These are phyloP conservation scores for Drosophila kurseongensis DNA, from an alignment of 1,140 invertebrate genomes.

Conservation along the genomic window DNA sequence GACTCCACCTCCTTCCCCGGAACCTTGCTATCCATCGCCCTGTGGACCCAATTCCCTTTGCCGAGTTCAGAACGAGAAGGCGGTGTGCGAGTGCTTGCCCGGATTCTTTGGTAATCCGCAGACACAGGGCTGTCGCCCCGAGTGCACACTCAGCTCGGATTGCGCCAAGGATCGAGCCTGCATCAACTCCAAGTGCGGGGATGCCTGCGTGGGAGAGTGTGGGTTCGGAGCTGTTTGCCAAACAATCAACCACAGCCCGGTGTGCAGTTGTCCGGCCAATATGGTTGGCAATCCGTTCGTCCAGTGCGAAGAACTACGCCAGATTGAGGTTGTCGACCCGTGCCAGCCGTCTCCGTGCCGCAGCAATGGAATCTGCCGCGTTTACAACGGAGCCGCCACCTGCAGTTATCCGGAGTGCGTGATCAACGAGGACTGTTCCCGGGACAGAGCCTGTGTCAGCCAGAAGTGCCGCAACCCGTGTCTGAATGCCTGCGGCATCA, in stretches of 20 bases:
- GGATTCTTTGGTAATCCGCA: constrained; percentile 93
- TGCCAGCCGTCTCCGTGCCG: constrained; percentile 93
- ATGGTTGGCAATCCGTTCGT: constrained; percentile 91
- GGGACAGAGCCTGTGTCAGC: constrained; percentile 91
- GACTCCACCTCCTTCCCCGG: constrained; percentile 85
- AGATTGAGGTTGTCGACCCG: constrained; percentile 86
- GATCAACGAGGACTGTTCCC: constrained; percentile 92
- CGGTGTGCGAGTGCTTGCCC: constrained; percentile 89
- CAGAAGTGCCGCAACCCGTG: constrained; percentile 94
- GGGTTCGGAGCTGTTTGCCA: constrained; percentile 87
- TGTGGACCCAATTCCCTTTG: constrained; percentile 91
- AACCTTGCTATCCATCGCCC: constrained; percentile 90
- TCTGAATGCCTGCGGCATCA: constrained; percentile 91
- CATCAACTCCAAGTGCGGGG: constrained; percentile 91
- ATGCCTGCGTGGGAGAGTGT: constrained; percentile 91
- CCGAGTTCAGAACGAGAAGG: constrained; percentile 86
- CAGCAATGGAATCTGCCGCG: constrained; percentile 91
- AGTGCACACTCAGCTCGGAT: constrained; percentile 92
- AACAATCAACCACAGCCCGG: constrained; percentile 91
- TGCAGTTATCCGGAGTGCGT: constrained; percentile 94
- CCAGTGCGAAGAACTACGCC: constrained; percentile 86
- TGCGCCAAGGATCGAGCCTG: constrained; percentile 92
- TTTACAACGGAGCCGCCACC: constrained; percentile 88
- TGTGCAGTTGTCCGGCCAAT: constrained; percentile 88
- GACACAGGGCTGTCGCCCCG: constrained; percentile 89